Percentiles rank a stretch among this genome's conserved stretches.
Conservation (phyloP, 2,113 vertebrate species). For the Aviceda subcristata region DNA sequence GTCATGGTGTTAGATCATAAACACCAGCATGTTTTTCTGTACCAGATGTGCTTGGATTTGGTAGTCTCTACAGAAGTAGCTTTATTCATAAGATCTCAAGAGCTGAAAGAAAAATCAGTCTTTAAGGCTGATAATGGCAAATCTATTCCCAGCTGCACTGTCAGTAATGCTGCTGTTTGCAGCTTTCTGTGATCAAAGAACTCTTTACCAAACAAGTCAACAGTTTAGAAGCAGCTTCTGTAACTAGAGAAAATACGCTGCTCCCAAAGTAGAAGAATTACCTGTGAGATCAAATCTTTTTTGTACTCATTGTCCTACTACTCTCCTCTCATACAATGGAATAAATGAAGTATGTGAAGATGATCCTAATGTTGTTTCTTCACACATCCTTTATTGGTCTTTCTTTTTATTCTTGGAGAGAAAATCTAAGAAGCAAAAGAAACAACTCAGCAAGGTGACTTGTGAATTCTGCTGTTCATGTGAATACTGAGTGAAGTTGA, state of each 20-base stretch:
- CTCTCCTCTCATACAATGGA: neutral
- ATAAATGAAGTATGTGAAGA: neutral
- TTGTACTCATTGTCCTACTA: neutral
- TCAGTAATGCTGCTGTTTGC: neutral
- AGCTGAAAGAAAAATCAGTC: neutral
- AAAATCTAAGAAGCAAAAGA: neutral
- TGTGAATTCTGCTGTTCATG: neutral
- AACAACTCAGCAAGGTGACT: neutral
- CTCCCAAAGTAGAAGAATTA: neutral
- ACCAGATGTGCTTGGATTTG: neutral
- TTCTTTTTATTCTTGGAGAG: neutral
- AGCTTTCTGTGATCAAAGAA: neutral
- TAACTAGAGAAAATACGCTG: neutral
- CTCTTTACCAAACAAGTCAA: neutral
- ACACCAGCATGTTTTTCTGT: neutral
- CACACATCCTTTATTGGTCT: neutral
- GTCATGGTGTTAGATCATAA: neutral
- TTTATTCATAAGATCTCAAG: neutral
- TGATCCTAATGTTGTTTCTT: neutral
- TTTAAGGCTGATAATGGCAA: neutral
- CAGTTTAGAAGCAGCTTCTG: neutral
- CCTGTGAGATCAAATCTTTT: neutral
- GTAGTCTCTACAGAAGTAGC: neutral
- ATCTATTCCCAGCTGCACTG: neutral
- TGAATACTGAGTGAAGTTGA: neutral